Evolutionary conservation across 2,888 invertebrate genomes (phyloP).

Genomic region (Diarsia mendica): DNA sequence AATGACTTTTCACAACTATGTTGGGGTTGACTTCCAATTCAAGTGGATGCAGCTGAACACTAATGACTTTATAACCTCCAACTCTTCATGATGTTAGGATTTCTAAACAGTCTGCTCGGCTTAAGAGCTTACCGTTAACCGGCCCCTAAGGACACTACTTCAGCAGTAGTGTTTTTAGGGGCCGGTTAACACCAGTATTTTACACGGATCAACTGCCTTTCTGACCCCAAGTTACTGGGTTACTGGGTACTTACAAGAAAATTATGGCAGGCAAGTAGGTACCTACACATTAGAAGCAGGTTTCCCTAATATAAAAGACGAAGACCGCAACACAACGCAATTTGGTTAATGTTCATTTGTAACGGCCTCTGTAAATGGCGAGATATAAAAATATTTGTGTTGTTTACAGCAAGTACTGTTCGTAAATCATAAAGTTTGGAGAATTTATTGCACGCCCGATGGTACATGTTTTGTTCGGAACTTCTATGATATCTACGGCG

Average conservation of each 20-base stretch:
- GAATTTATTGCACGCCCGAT: conserved; percentile 40
- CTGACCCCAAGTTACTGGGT: too few relatives aligned
- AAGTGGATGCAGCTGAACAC: not conserved
- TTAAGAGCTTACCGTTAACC: too few relatives aligned
- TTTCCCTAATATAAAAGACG: conserved; percentile 5
- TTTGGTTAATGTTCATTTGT: conserved; percentile 47
- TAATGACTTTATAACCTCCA: too few relatives aligned
- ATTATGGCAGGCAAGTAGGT: not conserved
- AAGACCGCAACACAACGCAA: conserved; percentile 10
- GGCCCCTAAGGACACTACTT: too few relatives aligned
- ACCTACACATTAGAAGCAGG: not conserved
- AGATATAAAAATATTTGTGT: conserved; percentile 52
- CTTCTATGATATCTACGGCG: not conserved
- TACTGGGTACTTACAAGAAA: not conserved
- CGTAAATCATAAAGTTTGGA: conserved; percentile 58
- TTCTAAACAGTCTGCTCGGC: too few relatives aligned
- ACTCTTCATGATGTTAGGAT: too few relatives aligned
- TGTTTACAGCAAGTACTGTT: conserved; percentile 41
- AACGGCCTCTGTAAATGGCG: conserved; percentile 46
- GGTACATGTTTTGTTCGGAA: conserved; percentile 15
- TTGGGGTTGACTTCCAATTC: not conserved
- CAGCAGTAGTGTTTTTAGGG: too few relatives aligned
- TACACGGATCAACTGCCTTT: not conserved
- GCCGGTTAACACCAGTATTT: too few relatives aligned
- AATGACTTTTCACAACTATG: not conserved